Evolutionary conservation across 1,140 invertebrate species (phyloP).

Genomic region (Penaeus indicus): DNA sequence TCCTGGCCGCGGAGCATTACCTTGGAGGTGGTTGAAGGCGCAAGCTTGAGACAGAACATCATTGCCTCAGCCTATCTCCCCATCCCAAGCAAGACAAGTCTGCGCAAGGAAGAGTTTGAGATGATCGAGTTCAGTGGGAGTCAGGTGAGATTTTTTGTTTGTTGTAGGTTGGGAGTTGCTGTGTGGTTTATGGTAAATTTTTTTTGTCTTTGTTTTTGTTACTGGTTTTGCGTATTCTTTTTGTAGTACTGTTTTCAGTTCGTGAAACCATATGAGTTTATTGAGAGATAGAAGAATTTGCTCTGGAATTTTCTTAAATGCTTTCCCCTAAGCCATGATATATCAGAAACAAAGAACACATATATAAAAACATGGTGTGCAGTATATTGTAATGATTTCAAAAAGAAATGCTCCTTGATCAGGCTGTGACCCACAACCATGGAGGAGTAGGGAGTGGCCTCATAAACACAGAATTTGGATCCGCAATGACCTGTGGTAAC

Average conservation of each 20-base stretch:
- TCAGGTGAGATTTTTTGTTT: slow-evolving; percentile 28
- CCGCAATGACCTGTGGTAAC: slow-evolving; percentile 23
- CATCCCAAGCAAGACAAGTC: slow-evolving; percentile 29
- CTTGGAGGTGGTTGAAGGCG: slow-evolving; percentile 41
- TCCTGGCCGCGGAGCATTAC: slow-evolving; percentile 34
- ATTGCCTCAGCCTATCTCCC: slow-evolving; percentile 34
- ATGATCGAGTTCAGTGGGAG: slow-evolving; percentile 41
- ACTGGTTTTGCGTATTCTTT: no score
- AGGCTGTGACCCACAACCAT: slow-evolving; percentile 41
- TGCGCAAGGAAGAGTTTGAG: neutral
- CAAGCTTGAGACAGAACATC: slow-evolving; percentile 30
- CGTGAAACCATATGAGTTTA: no score
- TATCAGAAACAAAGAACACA: no score
- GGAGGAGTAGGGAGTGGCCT: slow-evolving; percentile 49
- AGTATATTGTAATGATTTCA: no score
- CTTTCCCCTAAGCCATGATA: no score
- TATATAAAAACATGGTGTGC: no score
- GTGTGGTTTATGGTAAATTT: neutral
- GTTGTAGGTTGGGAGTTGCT: no score
- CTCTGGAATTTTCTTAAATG: no score
- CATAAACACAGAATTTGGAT: slow-evolving; percentile 34
- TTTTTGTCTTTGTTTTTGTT: neutral
- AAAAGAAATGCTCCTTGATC: neutral
- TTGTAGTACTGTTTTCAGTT: no score
- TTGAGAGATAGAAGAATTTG: no score